Evolutionary conservation across 2,888 invertebrate genomes (phyloP), one percentile per base, ranked within the genome.

Genomic region (Tenthredo livida): DNA sequence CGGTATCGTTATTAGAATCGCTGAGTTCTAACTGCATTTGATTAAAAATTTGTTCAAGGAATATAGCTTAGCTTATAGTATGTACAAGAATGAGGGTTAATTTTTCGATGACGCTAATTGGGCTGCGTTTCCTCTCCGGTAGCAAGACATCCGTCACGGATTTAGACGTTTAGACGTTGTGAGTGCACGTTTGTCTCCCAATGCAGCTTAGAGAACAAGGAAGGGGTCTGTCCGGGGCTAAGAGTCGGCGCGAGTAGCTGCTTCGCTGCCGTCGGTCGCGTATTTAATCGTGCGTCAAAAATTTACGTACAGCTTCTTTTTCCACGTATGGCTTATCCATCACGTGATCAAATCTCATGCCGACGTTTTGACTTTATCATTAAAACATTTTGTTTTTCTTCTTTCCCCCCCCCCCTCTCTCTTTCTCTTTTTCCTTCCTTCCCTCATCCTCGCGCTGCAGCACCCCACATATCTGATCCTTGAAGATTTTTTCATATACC

Each of bases 111-210:
- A 70, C 83, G 83, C 67, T 83, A 83, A 83, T 83, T 83, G 83
- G 83, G 83, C 65, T 43, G 83, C 83, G 83, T 83, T 83, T 83
- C 83, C 83, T 83, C 83, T 83, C 33, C 83, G 67, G 67, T 67
- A 67, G 83, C 83, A 70, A 83, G 83, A 83, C 83, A 83, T 83
- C 83, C 83, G 83, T 83, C 83, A 83, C 83, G 83, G 61, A 67
- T 67, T 70, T 83, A 65, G 83, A 70, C 70, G 83, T 80, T 47
- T 83, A 65, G 83, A 70, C 70, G 83, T 80, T 47, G 40, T 83
- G 54, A 83, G 83, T 83, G 83, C 43, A 25, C 50, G 83, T 70
- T 83, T 83, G 83, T 83, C 67, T 83, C 47, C 29, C 25, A 29
- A 67, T 50, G 47, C 67, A 83, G 83, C 43, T 47, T 83, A 40